These are phyloP conservation scores for Chalcosyrphus nemorum DNA, from an alignment of 2,888 invertebrate genomes.

Conservation along the genomic window DNA sequence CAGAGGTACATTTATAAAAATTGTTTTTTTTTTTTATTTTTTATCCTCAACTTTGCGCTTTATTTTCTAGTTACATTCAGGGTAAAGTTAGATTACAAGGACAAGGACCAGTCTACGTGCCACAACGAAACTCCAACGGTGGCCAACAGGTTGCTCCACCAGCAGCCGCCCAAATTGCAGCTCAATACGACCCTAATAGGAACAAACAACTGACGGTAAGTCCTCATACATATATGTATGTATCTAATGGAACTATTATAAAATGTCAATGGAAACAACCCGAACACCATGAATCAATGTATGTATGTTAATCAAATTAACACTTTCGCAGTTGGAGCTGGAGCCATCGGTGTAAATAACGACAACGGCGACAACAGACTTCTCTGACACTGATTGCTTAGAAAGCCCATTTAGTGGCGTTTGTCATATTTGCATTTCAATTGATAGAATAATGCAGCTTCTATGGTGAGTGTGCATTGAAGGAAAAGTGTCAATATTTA, in stretches of 20 bases:
- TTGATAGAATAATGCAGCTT: not conserved
- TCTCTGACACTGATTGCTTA: constrained; percentile 20
- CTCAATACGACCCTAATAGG: constrained; percentile 79
- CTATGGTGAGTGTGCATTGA: not conserved
- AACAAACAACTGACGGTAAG: constrained; percentile 75
- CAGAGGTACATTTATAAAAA: constrained; percentile 78
- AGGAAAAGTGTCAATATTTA: constrained; percentile 57
- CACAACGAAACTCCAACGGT: constrained; percentile 73
- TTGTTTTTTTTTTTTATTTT: too few species aligned
- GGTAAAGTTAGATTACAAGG: constrained; percentile 73
- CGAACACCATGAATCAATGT: not conserved
- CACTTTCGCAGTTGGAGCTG: constrained; percentile 34
- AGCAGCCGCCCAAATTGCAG: constrained; percentile 78
- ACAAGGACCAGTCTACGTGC: constrained; percentile 78
- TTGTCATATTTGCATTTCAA: constrained; percentile 47
- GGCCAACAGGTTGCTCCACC: constrained; percentile 79
- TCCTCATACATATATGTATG: constrained; percentile 3
- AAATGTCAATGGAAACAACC: not conserved
- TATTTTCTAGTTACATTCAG: constrained; percentile 54
- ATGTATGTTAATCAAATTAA: constrained; percentile 30
- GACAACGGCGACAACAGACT: too few species aligned
- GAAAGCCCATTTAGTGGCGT: constrained; percentile 40
- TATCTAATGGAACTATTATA: not conserved
- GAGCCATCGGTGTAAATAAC: too few species aligned
- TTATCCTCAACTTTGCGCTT: too few species aligned